phyloP scores from a whole-genome alignment of 2,113 vertebrate genomes.

The Hemiscyllium ocellatum region DNA sequence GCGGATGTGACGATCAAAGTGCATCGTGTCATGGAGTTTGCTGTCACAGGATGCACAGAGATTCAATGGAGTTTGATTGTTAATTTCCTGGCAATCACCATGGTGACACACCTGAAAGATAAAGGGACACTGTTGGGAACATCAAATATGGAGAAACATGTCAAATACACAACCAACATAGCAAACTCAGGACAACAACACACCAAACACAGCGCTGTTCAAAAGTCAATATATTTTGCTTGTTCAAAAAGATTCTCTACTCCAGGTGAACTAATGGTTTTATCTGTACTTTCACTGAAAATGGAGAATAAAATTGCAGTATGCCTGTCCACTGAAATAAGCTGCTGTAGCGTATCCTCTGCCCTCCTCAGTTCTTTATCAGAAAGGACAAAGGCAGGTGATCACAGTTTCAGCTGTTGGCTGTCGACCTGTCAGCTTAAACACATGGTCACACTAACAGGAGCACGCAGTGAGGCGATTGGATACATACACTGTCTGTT shows the following conservation, averaged over 20 bases:
- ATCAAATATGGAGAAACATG: not conserved
- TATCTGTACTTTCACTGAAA: not conserved
- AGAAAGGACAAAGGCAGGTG: not conserved
- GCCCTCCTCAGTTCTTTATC: not conserved
- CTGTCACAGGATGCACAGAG: conserved; percentile 80
- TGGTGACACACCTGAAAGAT: conserved; percentile 77
- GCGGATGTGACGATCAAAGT: conserved; percentile 76
- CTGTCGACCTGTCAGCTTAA: not conserved
- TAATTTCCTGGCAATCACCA: conserved; percentile 74
- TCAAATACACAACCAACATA: not conserved
- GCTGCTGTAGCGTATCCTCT: no score
- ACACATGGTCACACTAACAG: not conserved
- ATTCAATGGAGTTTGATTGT: conserved; percentile 66
- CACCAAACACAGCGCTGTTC: not conserved
- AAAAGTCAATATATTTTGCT: not conserved
- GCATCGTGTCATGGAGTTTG: conserved; percentile 72
- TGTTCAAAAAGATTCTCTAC: not conserved
- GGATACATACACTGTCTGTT: not conserved
- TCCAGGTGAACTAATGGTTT: not conserved
- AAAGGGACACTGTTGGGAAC: not conserved
- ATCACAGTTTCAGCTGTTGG: not conserved
- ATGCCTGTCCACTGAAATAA: not conserved
- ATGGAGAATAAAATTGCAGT: not conserved
- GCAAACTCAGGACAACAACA: not conserved
- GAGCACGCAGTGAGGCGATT: not conserved